Evolutionary conservation across 1,140 invertebrate genomes (phyloP).

Genomic region (Heliconius eleuchia): DNA sequence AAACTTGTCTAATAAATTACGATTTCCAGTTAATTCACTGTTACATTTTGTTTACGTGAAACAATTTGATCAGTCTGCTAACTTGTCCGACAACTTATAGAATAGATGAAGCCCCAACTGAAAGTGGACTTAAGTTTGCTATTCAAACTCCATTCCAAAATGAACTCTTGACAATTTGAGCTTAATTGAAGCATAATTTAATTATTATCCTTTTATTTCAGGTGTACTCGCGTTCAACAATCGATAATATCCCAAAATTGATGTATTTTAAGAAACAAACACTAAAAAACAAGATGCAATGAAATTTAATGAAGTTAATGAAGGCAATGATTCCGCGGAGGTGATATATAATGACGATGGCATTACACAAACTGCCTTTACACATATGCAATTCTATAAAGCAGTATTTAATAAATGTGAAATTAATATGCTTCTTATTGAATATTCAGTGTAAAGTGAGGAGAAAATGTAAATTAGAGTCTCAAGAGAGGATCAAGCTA

Average conservation of each 20-base stretch:
- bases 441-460: conserved; percentile 42
- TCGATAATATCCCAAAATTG: background rate
- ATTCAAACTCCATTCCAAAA: conserved; percentile 27
- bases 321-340: conserved; percentile 68
- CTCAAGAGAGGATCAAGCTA: conserved; percentile 54
- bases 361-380: conserved; percentile 67
- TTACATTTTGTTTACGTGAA: conserved; percentile 20
- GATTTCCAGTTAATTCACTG: conserved; percentile 3
- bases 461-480: conserved; percentile 44
- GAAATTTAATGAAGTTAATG: conserved; percentile 26
- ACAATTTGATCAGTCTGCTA: conserved; percentile 20
- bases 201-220: conserved; percentile 43
- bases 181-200: conserved; percentile 35
- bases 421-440: conserved; percentile 25
- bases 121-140: conserved; percentile 31
- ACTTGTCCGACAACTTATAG: conserved; percentile 30
- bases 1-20: conserved; percentile 9
- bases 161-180: conserved; percentile 27
- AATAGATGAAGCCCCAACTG: conserved; percentile 23
- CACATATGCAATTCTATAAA: conserved; percentile 77
- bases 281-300: conserved; percentile 19
- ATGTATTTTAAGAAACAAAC: background rate
- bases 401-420: conserved; percentile 56
- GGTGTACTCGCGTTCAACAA: conserved; percentile 26
- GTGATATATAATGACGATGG: conserved; percentile 76